Base-by-base conservation (phyloP, 30 jellyfish, hydroid and myxozoan genomes). In the Turritopsis dohrnii region DNA sequence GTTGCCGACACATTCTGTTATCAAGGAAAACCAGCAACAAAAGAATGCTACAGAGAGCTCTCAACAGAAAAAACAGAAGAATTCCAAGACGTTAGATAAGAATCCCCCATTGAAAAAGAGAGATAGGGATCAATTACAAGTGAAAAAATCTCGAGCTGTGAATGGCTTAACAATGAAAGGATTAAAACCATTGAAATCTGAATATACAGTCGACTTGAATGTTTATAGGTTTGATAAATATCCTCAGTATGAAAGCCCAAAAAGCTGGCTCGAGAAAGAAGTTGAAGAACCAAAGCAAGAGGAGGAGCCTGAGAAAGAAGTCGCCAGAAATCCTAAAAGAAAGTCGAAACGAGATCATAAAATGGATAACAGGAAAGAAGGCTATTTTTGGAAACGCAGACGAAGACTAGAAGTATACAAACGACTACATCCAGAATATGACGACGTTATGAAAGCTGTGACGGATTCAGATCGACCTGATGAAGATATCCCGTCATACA, bases 401-500 rank as follows among this genome's bases (percentile, higher is more conserved):
- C 65, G 53, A 80, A 53, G 87, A 65, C 52, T 25, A 28, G 23
- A 23, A 53, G 8, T 54, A 3, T 53, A 80, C 53, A 41, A 53
- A 20, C 87, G 87, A 28, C 18, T 80, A 69, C 87, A 80, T 27
- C 31, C 31, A 17, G 41, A 28, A 24, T 65, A 80, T 52, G 19
- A 69, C 77, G 28, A 80, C 0, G n/a, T n/a, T n/a, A n/a, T n/a
- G n/a, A 29, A 18, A 29, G 25, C 13, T 9, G 87, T 41, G 29
- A 76, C 60, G 28, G 71, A 41, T 0, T 65, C 65, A n/a, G 28
- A 23, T 26, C 24, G 65, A 17, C 87, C 87, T 53, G 87, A 80
- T 28, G 79, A 80, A 23, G 87, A 80, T 26, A 82, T 82, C 23
- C 89, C 89, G 16, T 69, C 86, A 26, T 82, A 66, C 52, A 82